Evolutionary conservation across 2,113 vertebrate species (phyloP).

Genomic region (Motacilla alba): DNA sequence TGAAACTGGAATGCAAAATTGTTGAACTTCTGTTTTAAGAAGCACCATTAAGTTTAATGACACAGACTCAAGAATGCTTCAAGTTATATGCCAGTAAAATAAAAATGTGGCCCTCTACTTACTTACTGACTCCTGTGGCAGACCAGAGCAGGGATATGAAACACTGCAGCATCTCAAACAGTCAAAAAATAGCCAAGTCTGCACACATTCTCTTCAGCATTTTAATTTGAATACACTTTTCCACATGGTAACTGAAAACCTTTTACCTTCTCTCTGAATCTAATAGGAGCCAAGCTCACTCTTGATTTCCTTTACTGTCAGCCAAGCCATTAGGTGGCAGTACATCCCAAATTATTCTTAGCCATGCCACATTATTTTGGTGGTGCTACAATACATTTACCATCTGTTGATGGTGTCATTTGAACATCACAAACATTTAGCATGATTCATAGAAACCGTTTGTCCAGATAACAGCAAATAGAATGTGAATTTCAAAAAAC

Average conservation of each 20-base stretch:
- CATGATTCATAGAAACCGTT: neutral
- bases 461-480: neutral
- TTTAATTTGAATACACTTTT: neutral
- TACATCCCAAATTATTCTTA: constrained; percentile 23
- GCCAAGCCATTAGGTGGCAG: constrained; percentile 60
- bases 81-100: neutral
- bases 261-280: neutral
- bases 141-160: neutral
- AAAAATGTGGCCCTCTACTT: neutral
- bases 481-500: neutral
- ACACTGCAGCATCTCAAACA: neutral
- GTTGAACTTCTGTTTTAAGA: neutral
- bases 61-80: neutral
- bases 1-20: neutral
- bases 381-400: neutral
- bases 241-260: neutral
- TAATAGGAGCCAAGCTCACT: neutral
- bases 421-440: neutral
- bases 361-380: neutral
- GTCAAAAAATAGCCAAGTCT: neutral
- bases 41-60: neutral
- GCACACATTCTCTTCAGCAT: neutral
- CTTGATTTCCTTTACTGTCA: neutral
- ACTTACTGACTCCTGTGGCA: neutral
- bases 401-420: neutral